phyloP scores from a whole-genome alignment of 1,140 invertebrate species.

The Brachionus rubens region DNA sequence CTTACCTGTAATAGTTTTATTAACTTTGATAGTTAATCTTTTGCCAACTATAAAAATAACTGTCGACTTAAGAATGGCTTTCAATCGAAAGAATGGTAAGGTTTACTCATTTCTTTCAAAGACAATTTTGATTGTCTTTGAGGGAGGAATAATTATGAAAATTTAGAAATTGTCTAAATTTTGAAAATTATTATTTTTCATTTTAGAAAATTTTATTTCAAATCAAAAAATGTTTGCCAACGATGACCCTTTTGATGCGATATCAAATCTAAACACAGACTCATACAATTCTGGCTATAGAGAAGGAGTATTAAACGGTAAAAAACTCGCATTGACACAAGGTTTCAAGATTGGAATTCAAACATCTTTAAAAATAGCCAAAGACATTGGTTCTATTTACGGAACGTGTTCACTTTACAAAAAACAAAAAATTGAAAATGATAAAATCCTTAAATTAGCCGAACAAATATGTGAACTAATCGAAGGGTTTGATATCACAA shows the following conservation, averaged over 20 bases:
- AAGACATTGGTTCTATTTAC: slow-evolving; percentile 18
- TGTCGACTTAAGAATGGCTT: no score
- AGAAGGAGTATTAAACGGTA: slow-evolving; percentile 31
- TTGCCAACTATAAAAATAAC: no score
- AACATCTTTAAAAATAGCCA: slow-evolving; percentile 8
- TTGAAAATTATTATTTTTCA: no score
- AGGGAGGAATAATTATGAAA: no score
- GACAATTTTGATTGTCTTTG: no score
- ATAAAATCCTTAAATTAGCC: not conserved
- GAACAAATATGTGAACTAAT: slow-evolving; percentile 3
- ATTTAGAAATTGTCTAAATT: no score
- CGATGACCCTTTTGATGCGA: slow-evolving; percentile 39
- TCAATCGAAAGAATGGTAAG: no score
- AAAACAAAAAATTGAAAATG: not conserved
- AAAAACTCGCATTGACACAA: slow-evolving; percentile 21
- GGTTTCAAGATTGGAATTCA: slow-evolving; percentile 30
- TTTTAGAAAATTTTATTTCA: no score
- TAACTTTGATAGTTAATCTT: no score
- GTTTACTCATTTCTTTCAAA: no score
- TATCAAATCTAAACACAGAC: not conserved
- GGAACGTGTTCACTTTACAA: not conserved
- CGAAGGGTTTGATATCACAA: not conserved
- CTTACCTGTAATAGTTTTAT: no score
- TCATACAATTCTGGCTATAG: slow-evolving; percentile 3
- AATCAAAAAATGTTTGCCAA: no score